Evolutionary conservation across 2,888 invertebrate genomes (phyloP).

Genomic region (Aleiodes alternator): DNA sequence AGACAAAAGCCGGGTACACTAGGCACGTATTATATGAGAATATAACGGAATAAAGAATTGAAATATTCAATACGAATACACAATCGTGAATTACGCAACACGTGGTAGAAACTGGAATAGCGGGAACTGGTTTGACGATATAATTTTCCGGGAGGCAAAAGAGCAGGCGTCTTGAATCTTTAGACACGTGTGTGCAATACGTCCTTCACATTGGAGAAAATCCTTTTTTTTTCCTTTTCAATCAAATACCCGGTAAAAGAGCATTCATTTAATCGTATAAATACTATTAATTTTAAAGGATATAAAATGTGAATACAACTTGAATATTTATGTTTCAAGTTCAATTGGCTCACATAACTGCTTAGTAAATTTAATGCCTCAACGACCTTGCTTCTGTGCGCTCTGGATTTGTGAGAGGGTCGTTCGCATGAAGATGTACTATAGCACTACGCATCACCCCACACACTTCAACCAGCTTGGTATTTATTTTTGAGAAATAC

Average conservation of each 20-base stretch:
- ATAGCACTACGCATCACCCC: background rate
- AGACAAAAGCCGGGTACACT: constrained; percentile 11
- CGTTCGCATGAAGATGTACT: constrained; percentile 28
- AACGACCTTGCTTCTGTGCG: constrained; percentile 20
- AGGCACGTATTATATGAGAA: constrained; percentile 20
- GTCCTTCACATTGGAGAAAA: constrained; percentile 12
- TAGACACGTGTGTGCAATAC: constrained; percentile 1
- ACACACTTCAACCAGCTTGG: background rate
- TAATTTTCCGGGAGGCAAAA: constrained; percentile 61
- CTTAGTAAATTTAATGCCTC: constrained; percentile 17
- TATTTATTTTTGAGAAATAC: constrained; percentile 7
- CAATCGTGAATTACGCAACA: constrained; percentile 66
- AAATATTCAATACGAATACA: constrained; percentile 64
- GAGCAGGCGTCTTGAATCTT: constrained; percentile 42
- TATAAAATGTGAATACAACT: background rate
- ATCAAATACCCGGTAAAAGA: no score
- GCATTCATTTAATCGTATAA: no score
- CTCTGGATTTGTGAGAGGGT: constrained; percentile 36
- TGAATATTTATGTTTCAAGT: constrained; percentile 12
- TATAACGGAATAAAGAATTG: constrained; percentile 61
- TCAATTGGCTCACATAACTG: constrained; percentile 21
- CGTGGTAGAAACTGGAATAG: constrained; percentile 69
- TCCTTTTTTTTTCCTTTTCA: background rate
- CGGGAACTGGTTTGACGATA: constrained; percentile 69
- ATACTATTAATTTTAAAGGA: background rate